A percentile compares a stretch with the other conserved stretches of the same genome.
Evolutionary conservation across 2,888 invertebrate species (phyloP).

Genomic region (Antheraea assamensis): DNA sequence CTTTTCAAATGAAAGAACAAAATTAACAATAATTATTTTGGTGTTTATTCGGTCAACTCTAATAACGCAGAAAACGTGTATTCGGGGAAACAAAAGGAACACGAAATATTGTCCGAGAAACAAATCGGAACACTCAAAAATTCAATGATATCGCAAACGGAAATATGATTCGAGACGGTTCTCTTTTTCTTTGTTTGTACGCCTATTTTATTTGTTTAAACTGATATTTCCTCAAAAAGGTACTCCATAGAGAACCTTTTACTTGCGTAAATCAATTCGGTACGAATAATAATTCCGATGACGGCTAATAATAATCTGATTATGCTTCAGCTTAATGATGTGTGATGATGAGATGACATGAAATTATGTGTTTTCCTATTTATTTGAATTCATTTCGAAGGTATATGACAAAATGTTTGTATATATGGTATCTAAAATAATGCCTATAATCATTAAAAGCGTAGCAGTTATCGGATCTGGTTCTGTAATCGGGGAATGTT

Average conservation of each 20-base stretch:
- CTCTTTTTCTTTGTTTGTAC: constrained; percentile 29
- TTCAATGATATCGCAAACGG: constrained; percentile 18
- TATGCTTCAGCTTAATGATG: too few species aligned
- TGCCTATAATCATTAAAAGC: too few species aligned
- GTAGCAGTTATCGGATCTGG: too few species aligned
- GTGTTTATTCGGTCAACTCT: not conserved
- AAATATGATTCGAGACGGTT: constrained; percentile 17
- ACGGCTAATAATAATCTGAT: too few species aligned
- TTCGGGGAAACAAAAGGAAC: constrained; percentile 9
- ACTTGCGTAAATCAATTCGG: not conserved
- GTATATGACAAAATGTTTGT: too few species aligned
- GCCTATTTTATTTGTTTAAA: constrained; percentile 25
- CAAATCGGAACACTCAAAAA: constrained; percentile 5
- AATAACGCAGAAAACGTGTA: constrained; percentile 4
- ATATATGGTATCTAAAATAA: too few species aligned
- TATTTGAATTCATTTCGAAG: too few species aligned
- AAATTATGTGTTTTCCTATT: too few species aligned
- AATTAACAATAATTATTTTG: not conserved
- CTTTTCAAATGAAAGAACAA: not conserved
- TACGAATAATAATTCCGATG: not conserved
- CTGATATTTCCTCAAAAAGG: constrained; percentile 10
- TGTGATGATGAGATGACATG: too few species aligned
- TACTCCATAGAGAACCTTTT: not conserved
- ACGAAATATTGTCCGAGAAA: constrained; percentile 10
- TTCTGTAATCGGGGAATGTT: too few species aligned